A percentile compares a stretch with the other conserved stretches of the same genome.
These are phyloP conservation scores for Tachina lurida DNA, from an alignment of 2,888 invertebrate species.

Conservation along the genomic window DNA sequence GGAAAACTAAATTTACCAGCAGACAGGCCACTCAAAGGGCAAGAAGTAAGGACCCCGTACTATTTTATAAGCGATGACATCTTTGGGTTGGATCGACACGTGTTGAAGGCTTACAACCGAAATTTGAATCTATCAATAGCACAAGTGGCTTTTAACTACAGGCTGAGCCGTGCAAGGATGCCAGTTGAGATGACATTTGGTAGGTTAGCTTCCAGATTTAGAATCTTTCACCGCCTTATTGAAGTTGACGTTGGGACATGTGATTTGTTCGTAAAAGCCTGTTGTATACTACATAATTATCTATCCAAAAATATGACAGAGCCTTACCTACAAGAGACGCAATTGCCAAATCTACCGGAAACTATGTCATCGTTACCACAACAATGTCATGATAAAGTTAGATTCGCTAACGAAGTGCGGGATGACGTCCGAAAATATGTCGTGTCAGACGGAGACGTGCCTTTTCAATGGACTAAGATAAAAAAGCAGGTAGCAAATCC, in stretches of 20 bases:
- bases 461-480: constrained; percentile 11
- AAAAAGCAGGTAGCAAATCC: constrained; percentile 28
- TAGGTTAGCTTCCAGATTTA: too few relatives aligned
- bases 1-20: constrained; percentile 1
- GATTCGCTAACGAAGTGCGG: constrained; percentile 2
- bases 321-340: not conserved
- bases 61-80: constrained; percentile 45
- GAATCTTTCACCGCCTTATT: too few relatives aligned
- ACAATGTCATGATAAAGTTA: not conserved
- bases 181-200: too few relatives aligned
- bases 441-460: not conserved
- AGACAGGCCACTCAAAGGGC: not conserved
- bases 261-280: constrained; percentile 16
- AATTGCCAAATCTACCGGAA: not conserved
- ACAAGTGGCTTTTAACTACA: too few relatives aligned
- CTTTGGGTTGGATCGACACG: too few relatives aligned
- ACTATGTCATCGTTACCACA: not conserved
- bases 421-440: constrained; percentile 1
- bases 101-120: too few relatives aligned
- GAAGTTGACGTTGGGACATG: not conserved
- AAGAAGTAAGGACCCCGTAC: not conserved
- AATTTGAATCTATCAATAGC: too few relatives aligned
- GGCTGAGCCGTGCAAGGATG: too few relatives aligned
- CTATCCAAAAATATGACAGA: not conserved
- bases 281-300: constrained; percentile 51